A percentile compares a stretch with the other conserved stretches of the same genome.
phyloP scores from a whole-genome alignment of 2,797 vertebrate genomes.

The Acipenser oxyrinchus region DNA sequence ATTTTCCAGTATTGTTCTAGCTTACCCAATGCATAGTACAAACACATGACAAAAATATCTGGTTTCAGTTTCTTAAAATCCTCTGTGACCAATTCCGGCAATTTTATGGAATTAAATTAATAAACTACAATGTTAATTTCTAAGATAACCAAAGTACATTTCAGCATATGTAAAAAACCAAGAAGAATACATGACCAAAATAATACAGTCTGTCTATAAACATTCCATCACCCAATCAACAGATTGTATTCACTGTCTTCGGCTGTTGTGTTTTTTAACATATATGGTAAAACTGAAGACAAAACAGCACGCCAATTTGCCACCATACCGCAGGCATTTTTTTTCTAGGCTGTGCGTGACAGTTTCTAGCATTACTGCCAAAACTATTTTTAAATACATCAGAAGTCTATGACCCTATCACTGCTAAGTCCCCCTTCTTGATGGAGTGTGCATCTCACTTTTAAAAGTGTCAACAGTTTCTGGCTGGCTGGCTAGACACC shows the following conservation, averaged over 20 bases:
- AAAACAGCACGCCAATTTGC: conserved; percentile 51
- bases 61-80: neutral
- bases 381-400: conserved; percentile 74
- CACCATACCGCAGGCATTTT: conserved; percentile 70
- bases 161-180: neutral
- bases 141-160: neutral
- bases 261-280: conserved; percentile 12
- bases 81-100: neutral
- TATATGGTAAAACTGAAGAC: conserved; percentile 49
- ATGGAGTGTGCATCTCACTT: conserved; percentile 66
- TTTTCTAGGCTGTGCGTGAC: conserved; percentile 59
- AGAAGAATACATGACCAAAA: conserved; percentile 42
- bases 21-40: no score
- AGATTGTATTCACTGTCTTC: conserved; percentile 27
- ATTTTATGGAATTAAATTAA: neutral
- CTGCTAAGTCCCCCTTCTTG: conserved; percentile 67
- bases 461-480: conserved; percentile 75
- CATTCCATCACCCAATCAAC: conserved; percentile 53
- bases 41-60: neutral
- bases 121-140: neutral
- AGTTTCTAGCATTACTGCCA: conserved; percentile 66
- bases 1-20: no score
- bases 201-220: conserved; percentile 54
- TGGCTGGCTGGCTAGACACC: conserved; percentile 70
- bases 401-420: conserved; percentile 67